Base-by-base conservation (phyloP, 1,140 invertebrate species). In the Lordiphosa clarofinis region DNA sequence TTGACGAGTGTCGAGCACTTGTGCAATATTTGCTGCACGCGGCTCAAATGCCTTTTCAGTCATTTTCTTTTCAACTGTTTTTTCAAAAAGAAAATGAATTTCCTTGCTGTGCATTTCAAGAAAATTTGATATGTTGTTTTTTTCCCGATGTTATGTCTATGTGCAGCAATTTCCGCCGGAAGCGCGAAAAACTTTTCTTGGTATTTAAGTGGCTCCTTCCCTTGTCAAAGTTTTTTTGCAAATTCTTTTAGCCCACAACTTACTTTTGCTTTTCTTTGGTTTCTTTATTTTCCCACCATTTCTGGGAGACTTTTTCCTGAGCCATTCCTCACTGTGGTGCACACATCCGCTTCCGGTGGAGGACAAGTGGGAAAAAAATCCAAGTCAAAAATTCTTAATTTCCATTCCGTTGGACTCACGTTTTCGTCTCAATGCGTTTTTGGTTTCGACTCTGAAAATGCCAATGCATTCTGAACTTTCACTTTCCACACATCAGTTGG, bases 141-240 rank as follows among this genome's bases (percentile, higher is more conserved):
- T 28, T 43, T 44, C n/a, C 39, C n/a, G 48, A 11, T 39, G 19
- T 24, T 37, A 24, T 37, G 13, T 10, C 50, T 52, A 72, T 59
- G 68, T 64, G 42, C 24, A 54, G 46, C 73, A 73, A 84, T 78
- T 78, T 84, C 78, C 78, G 73, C 68, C 69, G 78, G 78, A 84
- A 84, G 78, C 65, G 78, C 69, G 69, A n/a, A 68, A 84, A 46
- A 72, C 53, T 84, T 84, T 66, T 57, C 52, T 79, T 73, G 78
- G 78, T 78, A 84, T 84, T 76, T 78, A 84, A 84, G 78, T 84
- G 76, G 78, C 76, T 44, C 35, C 35, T 10, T 28, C 12, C 4
- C 24, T 31, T 46, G 24, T 12, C 24, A 28, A 28, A 46, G 21
- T 50, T 43, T 60, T 38, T 60, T 60, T 28, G 57, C 56, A 65